Percentiles rank a stretch among this genome's conserved stretches.
Conservation (phyloP, 1,140 invertebrate species). For the Geopemphigus sp. region DNA sequence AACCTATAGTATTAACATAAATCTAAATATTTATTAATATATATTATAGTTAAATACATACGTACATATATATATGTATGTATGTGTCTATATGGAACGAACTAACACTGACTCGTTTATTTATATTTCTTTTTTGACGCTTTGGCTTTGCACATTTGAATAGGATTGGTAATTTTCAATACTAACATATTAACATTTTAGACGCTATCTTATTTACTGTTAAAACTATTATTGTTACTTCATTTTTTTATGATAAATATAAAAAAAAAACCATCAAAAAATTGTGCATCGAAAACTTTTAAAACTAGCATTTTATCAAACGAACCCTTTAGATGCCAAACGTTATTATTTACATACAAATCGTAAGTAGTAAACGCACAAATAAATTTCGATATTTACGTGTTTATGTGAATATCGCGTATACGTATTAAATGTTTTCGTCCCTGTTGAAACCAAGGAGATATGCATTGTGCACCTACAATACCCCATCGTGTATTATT, state of each 20-base stretch:
- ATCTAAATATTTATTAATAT: no score
- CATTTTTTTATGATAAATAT: not conserved
- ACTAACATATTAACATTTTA: not conserved
- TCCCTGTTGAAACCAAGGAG: slow-evolving; percentile 29
- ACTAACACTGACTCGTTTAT: not conserved
- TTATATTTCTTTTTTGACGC: not conserved
- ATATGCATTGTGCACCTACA: slow-evolving; percentile 1
- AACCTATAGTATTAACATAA: not conserved
- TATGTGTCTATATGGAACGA: no score
- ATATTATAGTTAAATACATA: no score
- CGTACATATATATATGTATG: no score
- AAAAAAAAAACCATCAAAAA: not conserved
- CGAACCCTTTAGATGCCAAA: slow-evolving; percentile 20
- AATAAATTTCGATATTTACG: slow-evolving; percentile 12
- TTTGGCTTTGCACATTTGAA: slow-evolving; percentile 27
- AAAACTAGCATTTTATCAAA: slow-evolving; percentile 17
- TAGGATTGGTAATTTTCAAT: not conserved
- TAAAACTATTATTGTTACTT: no score
- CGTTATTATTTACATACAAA: slow-evolving; percentile 1
- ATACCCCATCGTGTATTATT: slow-evolving; percentile 14
- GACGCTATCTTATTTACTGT: not conserved
- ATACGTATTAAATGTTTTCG: slow-evolving; percentile 36
- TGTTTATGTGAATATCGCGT: slow-evolving; percentile 18
- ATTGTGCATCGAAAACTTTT: slow-evolving; percentile 45
- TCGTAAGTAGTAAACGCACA: slow-evolving; percentile 24